Percentiles rank a stretch among this genome's conserved stretches.
Evolutionary conservation across 92 coral and sea anemone genomes (phyloP).

Genomic region (Palythoa grandis): DNA sequence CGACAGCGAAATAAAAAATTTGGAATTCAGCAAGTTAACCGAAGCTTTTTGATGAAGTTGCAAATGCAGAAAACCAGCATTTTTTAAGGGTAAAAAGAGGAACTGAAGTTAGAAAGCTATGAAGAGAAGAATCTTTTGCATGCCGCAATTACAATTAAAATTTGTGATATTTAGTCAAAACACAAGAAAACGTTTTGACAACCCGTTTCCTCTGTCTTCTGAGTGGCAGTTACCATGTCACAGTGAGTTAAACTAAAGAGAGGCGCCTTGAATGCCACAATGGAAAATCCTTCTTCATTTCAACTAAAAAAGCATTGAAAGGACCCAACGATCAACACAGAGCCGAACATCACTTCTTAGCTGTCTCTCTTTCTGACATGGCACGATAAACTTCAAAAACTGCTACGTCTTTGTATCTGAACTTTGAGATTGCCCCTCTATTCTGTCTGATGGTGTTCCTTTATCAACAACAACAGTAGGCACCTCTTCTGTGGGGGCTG

Average conservation of each 20-base stretch:
- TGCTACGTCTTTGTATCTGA: slow-evolving; percentile 65
- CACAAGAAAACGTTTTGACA: background rate
- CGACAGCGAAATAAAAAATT: no score
- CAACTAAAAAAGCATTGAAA: background rate
- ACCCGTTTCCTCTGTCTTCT: background rate
- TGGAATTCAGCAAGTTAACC: no score
- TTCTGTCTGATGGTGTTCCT: slow-evolving; percentile 47
- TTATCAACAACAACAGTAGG: slow-evolving; percentile 73
- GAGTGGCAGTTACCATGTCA: background rate
- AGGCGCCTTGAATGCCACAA: no score
- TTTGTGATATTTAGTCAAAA: background rate
- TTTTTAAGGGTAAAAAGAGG: no score
- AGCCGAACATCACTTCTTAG: background rate
- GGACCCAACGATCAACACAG: background rate
- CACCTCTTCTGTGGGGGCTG: slow-evolving; percentile 70
- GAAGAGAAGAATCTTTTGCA: background rate
- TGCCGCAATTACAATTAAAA: background rate
- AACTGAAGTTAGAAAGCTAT: background rate
- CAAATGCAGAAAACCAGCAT: no score
- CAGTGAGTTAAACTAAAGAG: no score
- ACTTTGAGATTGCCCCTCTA: slow-evolving; percentile 65
- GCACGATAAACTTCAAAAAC: background rate
- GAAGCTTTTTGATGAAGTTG: no score
- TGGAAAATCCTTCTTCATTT: background rate
- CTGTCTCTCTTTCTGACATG: background rate